Evolutionary conservation across 2,113 vertebrate species (phyloP), one percentile per base, ranked within the genome.

Genomic region (Leptosomus discolor): DNA sequence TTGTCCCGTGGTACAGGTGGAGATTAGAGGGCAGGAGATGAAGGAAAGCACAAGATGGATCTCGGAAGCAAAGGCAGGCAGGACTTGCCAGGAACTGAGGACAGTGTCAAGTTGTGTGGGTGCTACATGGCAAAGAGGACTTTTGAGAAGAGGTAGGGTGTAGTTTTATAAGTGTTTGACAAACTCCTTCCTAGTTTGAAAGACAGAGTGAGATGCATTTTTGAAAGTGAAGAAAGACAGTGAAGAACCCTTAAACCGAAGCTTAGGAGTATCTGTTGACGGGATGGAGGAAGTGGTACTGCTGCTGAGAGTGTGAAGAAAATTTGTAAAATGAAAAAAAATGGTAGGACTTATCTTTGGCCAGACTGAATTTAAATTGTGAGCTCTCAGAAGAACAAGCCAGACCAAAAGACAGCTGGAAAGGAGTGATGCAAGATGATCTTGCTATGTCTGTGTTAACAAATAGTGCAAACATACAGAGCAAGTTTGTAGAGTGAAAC

Each of bases 1-100:
- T 53, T 50, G 16, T 41, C 21, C n/a, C 4, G 0, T 26, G 19
- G n/a, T 63, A 17, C 34, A 0, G 0, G 2, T 22, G 79, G 51
- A 67, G n/a, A 11, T 63, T 75, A 48, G 68, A 39, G 41, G 37
- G 37, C 51, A 58, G 27, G 46, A 90, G 56, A 27, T 53, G 36
- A 68, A 79, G 27, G 10, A 76, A 73, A 63, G 48, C 45, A 45
- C 2, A 17, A 88, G 50, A 11, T 9, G 11, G 41, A 46, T 93
- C 95, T 90, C 68, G 57, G 50, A 91, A 57, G 46, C 16, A 73
- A 27, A 69, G 50, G 41, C 43, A 79, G 65, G 39, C 21, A 64
- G 34, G 5, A 8, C 11, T 82, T 87, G 45, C 20, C 37, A 19
- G 7, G 41, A 78, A 9, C 29, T 3, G 11, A 50, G 54, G 68